These are phyloP conservation scores for Brachionus manjavacas DNA, from an alignment of 1,140 invertebrate species.

Conservation along the genomic window DNA sequence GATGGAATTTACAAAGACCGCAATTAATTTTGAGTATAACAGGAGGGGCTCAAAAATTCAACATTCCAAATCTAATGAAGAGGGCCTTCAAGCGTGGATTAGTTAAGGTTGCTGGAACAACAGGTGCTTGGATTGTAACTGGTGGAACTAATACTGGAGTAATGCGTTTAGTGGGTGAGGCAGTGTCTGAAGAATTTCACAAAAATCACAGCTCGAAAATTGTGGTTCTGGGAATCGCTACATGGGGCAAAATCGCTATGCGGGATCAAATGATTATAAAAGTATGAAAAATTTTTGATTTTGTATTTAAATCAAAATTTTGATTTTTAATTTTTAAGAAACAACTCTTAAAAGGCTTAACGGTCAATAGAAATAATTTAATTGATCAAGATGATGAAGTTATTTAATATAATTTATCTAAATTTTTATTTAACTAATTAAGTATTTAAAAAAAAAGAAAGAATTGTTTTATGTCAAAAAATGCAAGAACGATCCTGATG, in stretches of 20 bases:
- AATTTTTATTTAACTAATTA: not conserved
- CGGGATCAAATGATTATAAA: conserved; percentile 5
- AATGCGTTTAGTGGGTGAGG: conserved; percentile 61
- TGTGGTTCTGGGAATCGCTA: conserved; percentile 58
- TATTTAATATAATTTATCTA: not conserved
- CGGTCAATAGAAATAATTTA: not conserved
- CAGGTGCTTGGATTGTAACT: conserved; percentile 93
- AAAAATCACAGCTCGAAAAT: conserved; percentile 61
- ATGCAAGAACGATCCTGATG: not conserved
- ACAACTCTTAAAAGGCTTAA: not conserved
- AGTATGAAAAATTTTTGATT: not conserved
- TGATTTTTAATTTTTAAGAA: not conserved
- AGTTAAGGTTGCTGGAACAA: conserved; percentile 90
- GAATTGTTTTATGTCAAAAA: conserved; percentile 27
- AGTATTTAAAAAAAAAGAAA: not conserved
- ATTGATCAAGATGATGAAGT: not conserved
- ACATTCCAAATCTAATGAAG: conserved; percentile 82
- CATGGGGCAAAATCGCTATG: conserved; percentile 29
- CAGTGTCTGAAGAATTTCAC: conserved; percentile 67
- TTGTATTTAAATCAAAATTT: not conserved
- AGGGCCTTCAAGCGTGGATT: conserved; percentile 87
- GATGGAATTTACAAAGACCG: conserved; percentile 90
- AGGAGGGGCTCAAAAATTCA: conserved; percentile 83
- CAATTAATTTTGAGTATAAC: conserved; percentile 93
- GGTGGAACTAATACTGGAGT: conserved; percentile 89